Evolutionary conservation across 2,113 vertebrate species (phyloP).

Genomic region (Neomonachus schauinslandi): DNA sequence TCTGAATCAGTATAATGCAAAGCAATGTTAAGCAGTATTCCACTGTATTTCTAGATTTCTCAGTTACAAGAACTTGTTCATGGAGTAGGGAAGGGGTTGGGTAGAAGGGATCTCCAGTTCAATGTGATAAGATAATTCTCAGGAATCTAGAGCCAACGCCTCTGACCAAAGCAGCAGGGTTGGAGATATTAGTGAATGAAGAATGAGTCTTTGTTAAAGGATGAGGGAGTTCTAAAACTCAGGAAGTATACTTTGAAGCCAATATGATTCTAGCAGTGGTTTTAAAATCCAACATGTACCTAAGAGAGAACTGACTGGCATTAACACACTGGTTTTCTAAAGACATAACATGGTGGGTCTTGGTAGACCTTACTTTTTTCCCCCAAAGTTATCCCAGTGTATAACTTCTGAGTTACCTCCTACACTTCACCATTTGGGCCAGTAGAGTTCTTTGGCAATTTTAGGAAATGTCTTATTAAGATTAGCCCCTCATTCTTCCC

Average conservation of each 20-base stretch:
- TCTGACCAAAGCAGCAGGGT: not conserved
- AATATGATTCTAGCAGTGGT: not conserved
- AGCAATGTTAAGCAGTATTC: not conserved
- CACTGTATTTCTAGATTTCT: not conserved
- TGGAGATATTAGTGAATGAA: not conserved
- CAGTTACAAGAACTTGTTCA: not conserved
- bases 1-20: not conserved
- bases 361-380: not conserved
- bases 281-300: not conserved
- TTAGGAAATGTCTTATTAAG: slow-evolving; percentile 26
- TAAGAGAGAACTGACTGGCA: not conserved
- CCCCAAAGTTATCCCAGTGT: not conserved
- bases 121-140: not conserved
- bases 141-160: not conserved
- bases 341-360: not conserved
- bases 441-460: not conserved
- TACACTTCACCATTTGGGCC: not conserved
- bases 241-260: not conserved
- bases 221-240: not conserved
- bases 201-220: not conserved
- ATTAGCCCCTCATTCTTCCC: not conserved
- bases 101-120: not conserved
- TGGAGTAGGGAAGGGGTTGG: not conserved
- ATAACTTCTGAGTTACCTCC: not conserved
- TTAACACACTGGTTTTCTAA: not conserved